A percentile compares a stretch with the other conserved stretches of the same genome.
phyloP scores from a whole-genome alignment of 2,797 vertebrate genomes.

The Oryzias dopingdopingensis region DNA sequence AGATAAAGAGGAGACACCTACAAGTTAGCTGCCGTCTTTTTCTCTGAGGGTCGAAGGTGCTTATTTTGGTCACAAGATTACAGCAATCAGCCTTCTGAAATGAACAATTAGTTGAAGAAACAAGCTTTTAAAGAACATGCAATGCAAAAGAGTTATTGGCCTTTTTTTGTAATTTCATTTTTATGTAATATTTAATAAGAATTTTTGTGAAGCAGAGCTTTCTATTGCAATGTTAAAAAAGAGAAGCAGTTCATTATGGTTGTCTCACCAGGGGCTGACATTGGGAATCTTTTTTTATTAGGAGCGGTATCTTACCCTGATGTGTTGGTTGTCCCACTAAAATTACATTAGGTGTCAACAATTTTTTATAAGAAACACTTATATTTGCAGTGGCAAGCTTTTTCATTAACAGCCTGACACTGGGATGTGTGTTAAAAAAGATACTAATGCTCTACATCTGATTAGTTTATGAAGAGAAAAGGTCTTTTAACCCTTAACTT shows the following conservation, averaged over 20 bases:
- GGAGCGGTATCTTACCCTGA: conserved; percentile 78
- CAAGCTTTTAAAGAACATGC: too few species aligned
- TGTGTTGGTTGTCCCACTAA: conserved; percentile 73
- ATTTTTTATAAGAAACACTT: conserved; percentile 77
- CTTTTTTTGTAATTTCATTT: too few species aligned
- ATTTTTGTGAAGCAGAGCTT: too few species aligned
- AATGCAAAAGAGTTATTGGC: too few species aligned
- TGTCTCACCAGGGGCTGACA: conserved; percentile 75
- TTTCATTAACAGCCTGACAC: conserved; percentile 71
- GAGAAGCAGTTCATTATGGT: conserved; percentile 77
- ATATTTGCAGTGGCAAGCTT: conserved; percentile 75
- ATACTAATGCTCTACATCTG: conserved; percentile 71
- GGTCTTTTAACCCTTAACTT: conserved; percentile 68
- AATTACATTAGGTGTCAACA: conserved; percentile 83
- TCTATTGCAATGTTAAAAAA: conserved; percentile 51
- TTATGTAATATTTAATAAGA: too few species aligned
- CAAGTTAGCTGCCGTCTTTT: too few species aligned
- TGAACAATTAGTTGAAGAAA: too few species aligned
- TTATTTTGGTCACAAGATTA: too few species aligned
- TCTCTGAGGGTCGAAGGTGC: too few species aligned
- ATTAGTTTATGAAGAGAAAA: conserved; percentile 71
- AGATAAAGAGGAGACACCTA: too few species aligned
- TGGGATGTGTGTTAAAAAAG: conserved; percentile 76
- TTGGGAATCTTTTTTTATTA: conserved; percentile 81
- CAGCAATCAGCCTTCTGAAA: too few species aligned